Evolutionary conservation across 2,888 invertebrate genomes (phyloP), one percentile per base, ranked within the genome.

Genomic region (Drosophila atripex): DNA sequence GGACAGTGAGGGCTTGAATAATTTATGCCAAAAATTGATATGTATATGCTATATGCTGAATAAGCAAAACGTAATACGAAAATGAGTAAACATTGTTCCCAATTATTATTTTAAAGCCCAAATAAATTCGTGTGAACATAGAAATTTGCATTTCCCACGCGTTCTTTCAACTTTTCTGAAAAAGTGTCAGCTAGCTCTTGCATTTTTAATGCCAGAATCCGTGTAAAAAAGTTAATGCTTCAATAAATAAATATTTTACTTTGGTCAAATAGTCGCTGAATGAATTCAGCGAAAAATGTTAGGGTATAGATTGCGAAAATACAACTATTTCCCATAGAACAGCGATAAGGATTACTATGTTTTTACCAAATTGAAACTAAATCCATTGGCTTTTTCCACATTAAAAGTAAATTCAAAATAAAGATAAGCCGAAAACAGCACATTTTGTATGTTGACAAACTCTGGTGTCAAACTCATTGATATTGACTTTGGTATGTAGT

Each of bases 21-120:
- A 77, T 65, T 59, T 41, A 71, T 52, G 21, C 7, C 56, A 35
- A 8, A 57, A 74, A 75, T 71, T 63, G 58, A 71, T 79, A 66
- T 74, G 66, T 28, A 8, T 28, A 28, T 23, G 28, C 28, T 8
- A 28, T 3, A 28, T 9, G 49, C 55, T 28, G 43, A 45, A 49
- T 58, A 53, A 69, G 65, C 64, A 55, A 46, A 69, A 69, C 45
- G 21, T 43, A 66, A 55, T 66, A 52, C 45, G 25, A 69, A 50
- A 69, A 51, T 38, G 38, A 57, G 69, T 45, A 45, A 60, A 71
- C 53, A 70, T 25, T 53, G 21, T 6, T 16, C 3, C 7, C 18
- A 30, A 25, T 30, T 53, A 45, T 45, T 53, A 23, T 38, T 63
- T 64, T n/a, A 64, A 64, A 50, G 16, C 18, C 28, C n/a, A 16